These are phyloP conservation scores for Drosophila aff. DNA, from an alignment of 1,140 invertebrate genomes.

Conservation along the genomic window DNA sequence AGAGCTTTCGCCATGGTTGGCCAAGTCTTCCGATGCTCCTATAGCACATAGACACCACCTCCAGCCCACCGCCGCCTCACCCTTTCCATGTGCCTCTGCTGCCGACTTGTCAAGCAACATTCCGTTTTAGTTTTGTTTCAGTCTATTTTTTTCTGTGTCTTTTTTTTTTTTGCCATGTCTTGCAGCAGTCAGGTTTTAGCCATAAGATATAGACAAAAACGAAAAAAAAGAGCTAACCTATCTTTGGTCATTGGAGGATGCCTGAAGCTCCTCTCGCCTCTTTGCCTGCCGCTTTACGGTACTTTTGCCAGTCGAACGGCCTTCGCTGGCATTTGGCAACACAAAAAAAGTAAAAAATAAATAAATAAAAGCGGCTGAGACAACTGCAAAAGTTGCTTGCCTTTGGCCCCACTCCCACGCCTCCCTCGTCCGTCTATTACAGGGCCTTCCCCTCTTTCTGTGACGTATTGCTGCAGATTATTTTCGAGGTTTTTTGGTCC, in stretches of 20 bases:
- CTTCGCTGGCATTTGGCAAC: conserved; percentile 72
- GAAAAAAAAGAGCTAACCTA: conserved; percentile 20
- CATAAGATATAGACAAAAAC: conserved; percentile 51
- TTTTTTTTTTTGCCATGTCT: conserved; percentile 37
- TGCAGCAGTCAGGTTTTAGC: conserved; percentile 62
- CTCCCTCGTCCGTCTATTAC: neutral
- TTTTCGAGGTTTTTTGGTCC: conserved; percentile 8
- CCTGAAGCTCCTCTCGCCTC: conserved; percentile 18
- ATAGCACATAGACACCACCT: conserved; percentile 11
- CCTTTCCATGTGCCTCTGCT: conserved; percentile 42
- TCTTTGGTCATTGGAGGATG: conserved; percentile 54
- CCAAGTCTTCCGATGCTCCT: conserved; percentile 45
- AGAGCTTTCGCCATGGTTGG: conserved; percentile 61
- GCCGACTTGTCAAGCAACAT: conserved; percentile 75
- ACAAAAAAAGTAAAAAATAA: conserved; percentile 40
- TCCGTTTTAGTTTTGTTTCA: conserved; percentile 66
- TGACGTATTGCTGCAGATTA: conserved; percentile 41
- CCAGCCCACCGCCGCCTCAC: neutral
- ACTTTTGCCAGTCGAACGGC: conserved; percentile 71
- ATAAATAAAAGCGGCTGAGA: conserved; percentile 21
- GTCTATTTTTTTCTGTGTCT: conserved; percentile 24
- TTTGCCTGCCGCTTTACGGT: conserved; percentile 53
- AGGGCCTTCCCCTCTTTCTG: conserved; percentile 2
- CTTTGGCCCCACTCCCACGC: conserved; percentile 52
- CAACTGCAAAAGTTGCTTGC: conserved; percentile 68